Percentiles rank a stretch among this genome's conserved stretches.
phyloP scores from a whole-genome alignment of 2,797 vertebrate species.

The Jordanella pulchra region DNA sequence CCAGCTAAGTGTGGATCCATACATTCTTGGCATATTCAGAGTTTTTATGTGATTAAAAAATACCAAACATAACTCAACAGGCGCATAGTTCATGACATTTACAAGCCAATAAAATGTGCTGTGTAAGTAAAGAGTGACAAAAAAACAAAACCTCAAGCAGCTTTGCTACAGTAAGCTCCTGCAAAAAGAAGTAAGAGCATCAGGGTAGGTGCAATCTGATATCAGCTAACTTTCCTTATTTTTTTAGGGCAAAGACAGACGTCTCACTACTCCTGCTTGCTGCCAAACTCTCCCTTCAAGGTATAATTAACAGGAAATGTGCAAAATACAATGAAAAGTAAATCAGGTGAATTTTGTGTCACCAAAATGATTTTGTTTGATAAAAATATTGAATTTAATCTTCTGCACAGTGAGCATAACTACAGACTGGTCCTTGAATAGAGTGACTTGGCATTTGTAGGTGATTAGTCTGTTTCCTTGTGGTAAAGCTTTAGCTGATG shows the following conservation, averaged over 20 bases:
- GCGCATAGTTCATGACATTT: background rate
- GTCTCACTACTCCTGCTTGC: background rate
- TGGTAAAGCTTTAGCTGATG: slow-evolving; percentile 4
- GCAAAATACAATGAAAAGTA: background rate
- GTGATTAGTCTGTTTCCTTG: slow-evolving; percentile 9
- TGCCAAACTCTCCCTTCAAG: slow-evolving; percentile 14
- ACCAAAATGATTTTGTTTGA: slow-evolving; percentile 27
- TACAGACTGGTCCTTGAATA: slow-evolving; percentile 10
- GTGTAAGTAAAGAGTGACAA: slow-evolving; percentile 2
- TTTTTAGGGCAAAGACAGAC: slow-evolving; percentile 8
- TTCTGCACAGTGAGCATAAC: slow-evolving; percentile 14
- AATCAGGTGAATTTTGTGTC: background rate
- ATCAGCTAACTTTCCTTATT: slow-evolving; percentile 2
- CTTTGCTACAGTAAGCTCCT: slow-evolving; percentile 8
- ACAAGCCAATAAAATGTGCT: slow-evolving; percentile 13
- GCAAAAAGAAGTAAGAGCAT: slow-evolving; percentile 9
- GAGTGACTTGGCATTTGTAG: slow-evolving; percentile 16
- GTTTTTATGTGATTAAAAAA: slow-evolving; percentile 34
- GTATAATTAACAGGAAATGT: slow-evolving; percentile 18
- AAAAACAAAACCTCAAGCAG: slow-evolving; percentile 14
- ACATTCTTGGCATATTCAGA: slow-evolving; percentile 40
- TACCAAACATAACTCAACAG: slow-evolving; percentile 26
- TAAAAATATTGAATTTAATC: slow-evolving; percentile 1
- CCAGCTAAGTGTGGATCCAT: slow-evolving; percentile 38
- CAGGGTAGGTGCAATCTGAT: slow-evolving; percentile 7